Evolutionary conservation across 2,888 invertebrate species (phyloP).

Genomic region (Drosophila affinis): DNA sequence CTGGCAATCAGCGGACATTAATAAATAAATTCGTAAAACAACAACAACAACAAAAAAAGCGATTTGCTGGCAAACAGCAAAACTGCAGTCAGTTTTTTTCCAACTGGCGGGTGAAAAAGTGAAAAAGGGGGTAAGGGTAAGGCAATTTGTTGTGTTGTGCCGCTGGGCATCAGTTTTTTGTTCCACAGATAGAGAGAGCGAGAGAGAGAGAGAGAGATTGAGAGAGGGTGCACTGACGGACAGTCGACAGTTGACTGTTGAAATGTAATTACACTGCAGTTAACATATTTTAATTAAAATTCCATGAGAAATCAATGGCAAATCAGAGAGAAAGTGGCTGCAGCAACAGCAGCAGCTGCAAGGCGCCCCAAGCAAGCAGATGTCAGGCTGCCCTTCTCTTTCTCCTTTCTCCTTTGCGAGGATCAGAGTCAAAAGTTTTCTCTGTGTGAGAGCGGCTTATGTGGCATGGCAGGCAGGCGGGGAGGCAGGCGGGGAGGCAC

Average conservation of each 20-base stretch:
- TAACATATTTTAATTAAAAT: constrained; percentile 40
- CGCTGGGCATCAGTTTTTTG: constrained; percentile 22
- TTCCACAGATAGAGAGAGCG: neutral
- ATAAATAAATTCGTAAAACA: constrained; percentile 56
- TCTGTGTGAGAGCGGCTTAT: constrained; percentile 32
- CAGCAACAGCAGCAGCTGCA: too few species aligned
- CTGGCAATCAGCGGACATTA: constrained; percentile 59
- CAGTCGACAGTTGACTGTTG: constrained; percentile 1
- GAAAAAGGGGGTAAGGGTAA: constrained; percentile 7
- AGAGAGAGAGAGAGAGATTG: too few species aligned
- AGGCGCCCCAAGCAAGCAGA: too few species aligned
- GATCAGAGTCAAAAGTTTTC: constrained; percentile 25
- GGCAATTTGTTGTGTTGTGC: constrained; percentile 27
- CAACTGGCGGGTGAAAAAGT: too few species aligned
- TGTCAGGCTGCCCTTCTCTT: too few species aligned
- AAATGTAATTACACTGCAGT: constrained; percentile 35
- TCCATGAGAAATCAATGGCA: constrained; percentile 13
- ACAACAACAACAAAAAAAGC: constrained; percentile 20
- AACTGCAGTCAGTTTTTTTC: constrained; percentile 48
- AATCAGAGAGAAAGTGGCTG: neutral
- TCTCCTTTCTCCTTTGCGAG: neutral
- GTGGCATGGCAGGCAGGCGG: constrained; percentile 59
- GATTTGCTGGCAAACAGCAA: constrained; percentile 41
- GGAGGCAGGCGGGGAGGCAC: constrained; percentile 34
- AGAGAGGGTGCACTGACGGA: too few species aligned